These are phyloP conservation scores for Oryctolagus cuniculus DNA, from an alignment of 2,113 vertebrate species.

Conservation along the genomic window DNA sequence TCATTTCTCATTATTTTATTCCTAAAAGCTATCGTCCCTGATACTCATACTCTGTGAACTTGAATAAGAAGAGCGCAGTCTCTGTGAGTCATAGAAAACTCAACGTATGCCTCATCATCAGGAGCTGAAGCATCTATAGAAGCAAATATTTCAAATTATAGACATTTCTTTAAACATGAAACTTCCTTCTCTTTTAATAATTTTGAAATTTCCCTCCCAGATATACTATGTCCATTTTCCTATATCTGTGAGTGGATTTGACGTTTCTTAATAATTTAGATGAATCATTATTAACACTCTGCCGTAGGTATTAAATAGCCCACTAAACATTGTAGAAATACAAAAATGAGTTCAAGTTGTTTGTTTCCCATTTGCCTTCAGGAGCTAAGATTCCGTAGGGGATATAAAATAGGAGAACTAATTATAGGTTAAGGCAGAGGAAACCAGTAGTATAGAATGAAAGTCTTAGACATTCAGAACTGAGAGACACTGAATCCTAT, in stretches of 20 bases:
- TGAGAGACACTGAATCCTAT: not conserved
- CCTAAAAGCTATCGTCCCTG: conserved; percentile 28
- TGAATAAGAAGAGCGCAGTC: conserved; percentile 16
- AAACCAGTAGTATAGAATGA: conserved; percentile 42
- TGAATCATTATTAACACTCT: conserved; percentile 24
- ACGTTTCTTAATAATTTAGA: conserved; percentile 29
- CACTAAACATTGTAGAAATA: conserved; percentile 34
- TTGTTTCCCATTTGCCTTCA: conserved; percentile 20
- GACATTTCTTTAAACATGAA: not conserved
- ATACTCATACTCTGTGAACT: conserved; percentile 38
- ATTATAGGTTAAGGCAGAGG: conserved; percentile 34
- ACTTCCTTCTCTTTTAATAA: conserved; percentile 16
- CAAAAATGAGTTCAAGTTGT: not conserved
- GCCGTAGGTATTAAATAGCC: not conserved
- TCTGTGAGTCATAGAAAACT: conserved; percentile 42
- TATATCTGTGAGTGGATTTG: not conserved
- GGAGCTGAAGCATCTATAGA: not conserved
- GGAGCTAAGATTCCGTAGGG: not conserved
- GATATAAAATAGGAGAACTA: conserved; percentile 25
- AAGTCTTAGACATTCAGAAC: not conserved
- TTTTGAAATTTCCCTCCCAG: not conserved
- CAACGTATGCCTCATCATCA: not conserved
- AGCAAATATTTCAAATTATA: not conserved
- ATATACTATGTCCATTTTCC: not conserved
- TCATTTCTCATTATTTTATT: conserved; percentile 61